Evolutionary conservation across 1,140 invertebrate genomes (phyloP).

Genomic region (Uloborus diversus): DNA sequence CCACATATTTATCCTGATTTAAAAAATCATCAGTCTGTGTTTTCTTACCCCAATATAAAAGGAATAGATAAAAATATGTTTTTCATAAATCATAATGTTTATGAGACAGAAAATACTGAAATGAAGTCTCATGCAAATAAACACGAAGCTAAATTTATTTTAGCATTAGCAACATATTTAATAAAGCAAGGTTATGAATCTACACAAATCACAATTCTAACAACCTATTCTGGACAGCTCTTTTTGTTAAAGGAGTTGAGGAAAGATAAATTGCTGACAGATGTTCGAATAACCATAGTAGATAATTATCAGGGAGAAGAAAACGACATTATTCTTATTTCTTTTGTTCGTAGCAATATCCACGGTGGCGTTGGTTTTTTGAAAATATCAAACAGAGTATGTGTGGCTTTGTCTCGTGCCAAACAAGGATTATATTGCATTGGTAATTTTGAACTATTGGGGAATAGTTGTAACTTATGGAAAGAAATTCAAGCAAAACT

Average conservation of each 20-base stretch:
- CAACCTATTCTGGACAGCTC: slow-evolving; percentile 73
- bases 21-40: slow-evolving; percentile 36
- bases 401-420: slow-evolving; percentile 84
- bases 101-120: slow-evolving; percentile 18
- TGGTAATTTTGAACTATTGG: slow-evolving; percentile 75
- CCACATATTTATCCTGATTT: slow-evolving; percentile 57
- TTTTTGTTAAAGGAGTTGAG: slow-evolving; percentile 46
- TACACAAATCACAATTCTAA: slow-evolving; percentile 74
- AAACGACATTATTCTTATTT: slow-evolving; percentile 83
- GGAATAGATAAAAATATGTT: slow-evolving; percentile 46
- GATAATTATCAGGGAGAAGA: slow-evolving; percentile 91
- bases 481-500: slow-evolving; percentile 61
- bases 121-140: slow-evolving; percentile 65
- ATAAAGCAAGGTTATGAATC: slow-evolving; percentile 71
- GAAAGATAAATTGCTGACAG: not conserved
- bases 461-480: slow-evolving; percentile 65
- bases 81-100: slow-evolving; percentile 35
- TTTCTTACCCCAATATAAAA: slow-evolving; percentile 21
- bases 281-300: slow-evolving; percentile 71
- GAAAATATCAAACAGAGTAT: slow-evolving; percentile 78
- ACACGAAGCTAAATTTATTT: slow-evolving; percentile 71
- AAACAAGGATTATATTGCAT: slow-evolving; percentile 75
- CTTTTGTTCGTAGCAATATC: slow-evolving; percentile 79
- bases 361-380: slow-evolving; percentile 80
- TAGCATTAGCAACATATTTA: slow-evolving; percentile 71